Evolutionary conservation across 2,888 invertebrate genomes (phyloP), one percentile per base, ranked within the genome.

Genomic region (Rhaphigaster nebulosa): DNA sequence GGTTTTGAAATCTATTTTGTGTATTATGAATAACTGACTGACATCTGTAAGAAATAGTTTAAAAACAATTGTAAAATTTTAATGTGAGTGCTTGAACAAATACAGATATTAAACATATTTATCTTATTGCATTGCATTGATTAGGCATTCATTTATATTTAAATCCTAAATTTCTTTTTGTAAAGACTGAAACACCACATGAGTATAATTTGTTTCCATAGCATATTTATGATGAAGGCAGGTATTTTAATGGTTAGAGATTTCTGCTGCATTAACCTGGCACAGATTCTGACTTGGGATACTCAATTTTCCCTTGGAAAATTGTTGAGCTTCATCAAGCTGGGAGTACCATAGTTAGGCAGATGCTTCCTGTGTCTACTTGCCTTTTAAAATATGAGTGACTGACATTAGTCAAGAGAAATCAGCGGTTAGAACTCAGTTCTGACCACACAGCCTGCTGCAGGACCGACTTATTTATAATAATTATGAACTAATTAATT

Each of bases 11-110:
- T 88, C 29, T 88, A 88, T 88, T 88, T 88, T 88, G 88, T 88
- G 88, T 88, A 88, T 60, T 41, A 88, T 88, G 41, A 88, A 60
- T 88, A 88, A 88, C 60, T 88, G 54, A 88, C 54, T 60, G 54
- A 60, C 56, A 88, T 60, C 60, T 56, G 60, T 56, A 65, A 60
- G 56, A 60, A 88, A 60, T 60, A 88, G 88, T 88, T 88, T 87
- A 38, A 38, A 52, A 54, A 52, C 38, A 38, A 54, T 87, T 87
- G 60, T 60, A n/a, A 88, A 65, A 41, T 60, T 88, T 88, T 88
- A 41, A 54, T 88, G 60, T 88, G 56, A 60, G 60, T 88, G 88
- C 56, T 88, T 34, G 60, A 56, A n/a, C 84, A 84, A 84, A 84
- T 84, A 84, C 84, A 84, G 45, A n/a, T n/a, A 84, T 84, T 84